Conservation (phyloP, 2,797 vertebrate species). For the Hybognathus amarus region DNA sequence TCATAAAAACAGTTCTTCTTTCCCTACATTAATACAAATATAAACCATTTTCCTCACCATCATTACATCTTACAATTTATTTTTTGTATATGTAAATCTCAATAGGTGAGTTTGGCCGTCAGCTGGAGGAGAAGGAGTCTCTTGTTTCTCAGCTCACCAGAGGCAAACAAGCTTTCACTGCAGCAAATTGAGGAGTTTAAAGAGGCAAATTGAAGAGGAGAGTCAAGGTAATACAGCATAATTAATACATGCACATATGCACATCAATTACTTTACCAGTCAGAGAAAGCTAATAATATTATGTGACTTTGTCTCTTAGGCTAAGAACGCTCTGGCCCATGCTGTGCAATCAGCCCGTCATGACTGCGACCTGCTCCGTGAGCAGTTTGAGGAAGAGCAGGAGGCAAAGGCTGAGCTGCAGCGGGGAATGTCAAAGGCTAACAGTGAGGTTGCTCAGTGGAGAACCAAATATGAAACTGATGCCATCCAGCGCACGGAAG, state of each 20-base stretch:
- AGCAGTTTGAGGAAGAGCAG: constrained; percentile 82
- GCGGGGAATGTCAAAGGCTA: constrained; percentile 80
- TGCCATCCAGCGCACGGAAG: constrained; percentile 82
- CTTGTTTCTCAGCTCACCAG: constrained; percentile 74
- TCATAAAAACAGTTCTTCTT: not conserved
- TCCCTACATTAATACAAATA: not conserved
- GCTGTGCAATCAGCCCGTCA: constrained; percentile 83
- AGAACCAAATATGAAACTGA: constrained; percentile 81
- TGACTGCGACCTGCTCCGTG: constrained; percentile 84
- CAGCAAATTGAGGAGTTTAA: constrained; percentile 75
- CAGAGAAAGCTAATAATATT: not conserved
- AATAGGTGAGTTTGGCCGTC: constrained; percentile 65
- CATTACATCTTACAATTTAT: not conserved
- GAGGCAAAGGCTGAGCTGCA: constrained; percentile 81
- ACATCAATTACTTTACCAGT: not conserved
- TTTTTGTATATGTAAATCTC: not conserved
- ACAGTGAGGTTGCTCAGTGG: constrained; percentile 82
- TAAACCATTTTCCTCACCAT: not conserved
- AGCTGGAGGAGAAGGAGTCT: constrained; percentile 80
- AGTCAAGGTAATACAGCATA: constrained; percentile 6
- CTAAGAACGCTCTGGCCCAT: constrained; percentile 87
- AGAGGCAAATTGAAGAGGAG: constrained; percentile 37
- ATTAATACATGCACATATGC: no score
- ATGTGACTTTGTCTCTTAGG: constrained; percentile 65
- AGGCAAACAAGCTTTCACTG: constrained; percentile 81